Evolutionary conservation across 2,797 vertebrate species (phyloP), one percentile per base, ranked within the genome.

Genomic region (Sandelia bainsii): DNA sequence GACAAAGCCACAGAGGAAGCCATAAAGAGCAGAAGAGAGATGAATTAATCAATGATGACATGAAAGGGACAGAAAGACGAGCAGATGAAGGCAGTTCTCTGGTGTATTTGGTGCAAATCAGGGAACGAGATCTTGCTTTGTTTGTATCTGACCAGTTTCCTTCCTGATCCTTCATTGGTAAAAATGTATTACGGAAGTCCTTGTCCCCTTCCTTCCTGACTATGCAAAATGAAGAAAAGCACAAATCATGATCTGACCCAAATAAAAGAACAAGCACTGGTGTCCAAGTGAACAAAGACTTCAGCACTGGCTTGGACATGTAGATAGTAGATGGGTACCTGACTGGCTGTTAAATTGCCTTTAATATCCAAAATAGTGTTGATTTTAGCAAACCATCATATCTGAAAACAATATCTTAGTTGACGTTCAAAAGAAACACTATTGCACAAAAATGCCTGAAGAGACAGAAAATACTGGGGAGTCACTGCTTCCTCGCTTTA

Each of bases 1-100:
- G 60, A 83, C 73, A 83, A 74, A 87, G 75, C 20, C 72, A 54
- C 49, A 52, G 2, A 50, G 50, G 54, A 23, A 13, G 9, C 58
- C 22, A 32, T 10, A 8, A 60, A 20, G 46, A 20, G 29, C 40
- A 48, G 27, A n/a, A 25, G 39, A 19, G 59, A 74, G 50, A 32
- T 10, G 62, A 66, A 74, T 63, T 32, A 56, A 39, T 20, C 62
- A 45, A 13, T n/a, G n/a, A 48, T 65, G 61, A 62, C 1, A 6
- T 37, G 57, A 44, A 20, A 51, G 37, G 60, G 3, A 48, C 20
- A 40, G 20, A 56, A 12, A 57, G 62, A 59, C 1, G 6, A 58
- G 48, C 27, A 56, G 39, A 66, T 22, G 17, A 73, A 62, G 39
- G 60, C 20, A 25, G 45, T 5, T 46, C 32, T 54, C 12, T 9